Evolutionary conservation across 2,888 invertebrate species (phyloP), one percentile per base, ranked within the genome.

Genomic region (Dryadula phaetusa): DNA sequence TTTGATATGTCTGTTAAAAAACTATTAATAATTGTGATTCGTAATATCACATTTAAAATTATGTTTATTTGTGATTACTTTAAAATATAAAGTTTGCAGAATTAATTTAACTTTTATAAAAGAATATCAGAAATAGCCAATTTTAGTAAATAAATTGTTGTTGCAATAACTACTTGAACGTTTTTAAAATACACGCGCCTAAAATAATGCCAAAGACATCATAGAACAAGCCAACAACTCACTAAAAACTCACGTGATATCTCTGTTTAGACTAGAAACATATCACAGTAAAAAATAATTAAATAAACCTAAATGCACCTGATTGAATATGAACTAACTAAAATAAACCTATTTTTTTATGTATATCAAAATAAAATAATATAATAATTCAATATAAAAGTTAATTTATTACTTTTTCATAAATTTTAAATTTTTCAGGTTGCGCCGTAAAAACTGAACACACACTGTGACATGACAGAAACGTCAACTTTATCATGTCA

Each of bases 401-500:
- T 7, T 32, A 8, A 7, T 32, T 32, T 32, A 12, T 12, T 12
- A 37, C 12, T n/a, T n/a, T n/a, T n/a, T n/a, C n/a, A n/a, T n/a
- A 37, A 12, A 32, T 5, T 32, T 5, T 37, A 37, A 12, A 3
- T 7, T 16, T n/a, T 7, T 16, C 2, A 16, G 32, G 28, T 12
- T 28, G 1, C 16, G n/a, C 10, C 40, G 14, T 22, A 22, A 12
- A 47, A 54, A 25, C 25, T 46, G 22, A 56, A 40, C 56, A 47
- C 56, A 52, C 1, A 44, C 42, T 16, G 12, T 46, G 44, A 56
- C 54, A 56, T 42, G 34, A 60, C 52, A 53, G 37, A 60, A 54
- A 64, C 34, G 62, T 64, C 66, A 64, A 66, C 44, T 49, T 44
- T 28, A 44, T 56, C 8, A 22, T 40, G 56, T 49, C 64, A 56